Evolutionary conservation across 1,140 invertebrate genomes (phyloP).

Genomic region (Antheraea pernyi): DNA sequence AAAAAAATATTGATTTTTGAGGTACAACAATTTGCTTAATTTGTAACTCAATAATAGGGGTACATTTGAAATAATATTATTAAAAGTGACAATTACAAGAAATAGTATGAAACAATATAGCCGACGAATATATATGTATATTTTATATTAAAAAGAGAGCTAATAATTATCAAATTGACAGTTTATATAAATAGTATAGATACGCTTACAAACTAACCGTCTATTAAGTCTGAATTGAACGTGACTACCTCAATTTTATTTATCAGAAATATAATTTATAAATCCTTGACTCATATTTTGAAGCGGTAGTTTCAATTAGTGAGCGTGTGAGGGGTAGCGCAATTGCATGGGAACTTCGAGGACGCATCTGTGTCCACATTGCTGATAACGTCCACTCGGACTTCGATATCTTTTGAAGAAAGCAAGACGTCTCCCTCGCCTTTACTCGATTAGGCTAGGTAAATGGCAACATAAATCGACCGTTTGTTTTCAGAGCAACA

Average conservation of each 20-base stretch:
- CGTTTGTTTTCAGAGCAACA: neutral
- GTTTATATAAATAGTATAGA: too few relatives aligned
- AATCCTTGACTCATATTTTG: neutral
- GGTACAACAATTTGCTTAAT: too few relatives aligned
- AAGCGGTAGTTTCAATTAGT: conserved; percentile 1
- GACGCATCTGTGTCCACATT: conserved; percentile 1
- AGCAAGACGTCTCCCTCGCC: neutral
- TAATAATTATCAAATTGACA: too few relatives aligned
- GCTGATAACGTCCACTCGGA: neutral
- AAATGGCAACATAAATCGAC: neutral
- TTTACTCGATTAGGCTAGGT: neutral
- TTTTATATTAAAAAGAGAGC: too few relatives aligned
- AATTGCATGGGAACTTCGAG: neutral
- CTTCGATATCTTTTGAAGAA: conserved; percentile 1
- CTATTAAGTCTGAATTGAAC: neutral
- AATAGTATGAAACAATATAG: too few relatives aligned
- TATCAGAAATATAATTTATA: neutral
- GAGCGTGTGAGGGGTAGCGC: neutral
- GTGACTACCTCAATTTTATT: neutral
- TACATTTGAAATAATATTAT: too few relatives aligned
- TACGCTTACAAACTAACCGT: too few relatives aligned
- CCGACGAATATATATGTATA: too few relatives aligned
- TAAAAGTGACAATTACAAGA: too few relatives aligned
- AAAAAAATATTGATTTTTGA: too few relatives aligned
- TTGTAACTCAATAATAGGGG: too few relatives aligned